Percentiles rank a stretch among this genome's conserved stretches.
phyloP scores from a whole-genome alignment of 2,113 vertebrate species.

The Mus musculus region GRCm39 chr13:52532001-52532500 shows the following conservation, averaged over 20 bases:
- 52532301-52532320: not conserved
- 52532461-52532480: not conserved
- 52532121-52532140: not conserved
- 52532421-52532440: not conserved
- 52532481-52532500: not conserved
- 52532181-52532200: not conserved
- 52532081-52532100: not conserved
- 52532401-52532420: not conserved
- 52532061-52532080: not conserved
- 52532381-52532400: not conserved
- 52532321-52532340: too few species aligned
- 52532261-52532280: not conserved
- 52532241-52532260: not conserved
- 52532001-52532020: not conserved
- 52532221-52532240: not conserved
- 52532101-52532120: not conserved
- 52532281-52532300: not conserved
- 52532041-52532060: not conserved
- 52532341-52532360: not conserved
- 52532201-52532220: not conserved
- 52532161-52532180: not conserved
- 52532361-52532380: not conserved
- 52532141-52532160: not conserved
- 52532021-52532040: not conserved
- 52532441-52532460: not conserved